A percentile compares a stretch with the other conserved stretches of the same genome.
Conservation (phyloP, 1,140 invertebrate genomes). For the Drosophila cardini region DNA sequence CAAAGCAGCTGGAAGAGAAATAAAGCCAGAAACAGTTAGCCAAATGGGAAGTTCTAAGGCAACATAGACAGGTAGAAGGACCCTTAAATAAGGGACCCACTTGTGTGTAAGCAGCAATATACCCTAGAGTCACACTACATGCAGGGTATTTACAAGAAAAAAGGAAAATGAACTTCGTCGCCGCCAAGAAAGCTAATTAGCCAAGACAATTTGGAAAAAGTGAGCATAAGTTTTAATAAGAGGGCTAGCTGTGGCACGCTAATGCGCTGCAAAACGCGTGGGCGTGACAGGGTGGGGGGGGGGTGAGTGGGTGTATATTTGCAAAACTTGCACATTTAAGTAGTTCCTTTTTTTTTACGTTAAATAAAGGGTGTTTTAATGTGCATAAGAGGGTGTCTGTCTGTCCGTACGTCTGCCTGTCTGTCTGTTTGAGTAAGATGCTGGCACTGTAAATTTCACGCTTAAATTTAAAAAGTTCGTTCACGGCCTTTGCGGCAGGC, state of each 20-base stretch:
- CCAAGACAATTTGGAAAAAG: conserved; percentile 66
- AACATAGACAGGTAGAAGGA: neutral
- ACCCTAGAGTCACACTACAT: neutral
- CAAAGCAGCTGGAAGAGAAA: neutral
- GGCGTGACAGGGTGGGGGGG: conserved; percentile 30
- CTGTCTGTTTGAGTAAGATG: conserved; percentile 4
- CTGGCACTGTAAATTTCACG: conserved; percentile 56
- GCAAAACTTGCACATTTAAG: conserved; percentile 60
- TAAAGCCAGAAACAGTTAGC: neutral
- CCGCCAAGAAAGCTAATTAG: conserved; percentile 67
- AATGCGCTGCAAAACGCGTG: conserved; percentile 34
- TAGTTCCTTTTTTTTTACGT: conserved; percentile 11
- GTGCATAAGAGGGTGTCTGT: neutral
- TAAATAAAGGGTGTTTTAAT: conserved; percentile 2
- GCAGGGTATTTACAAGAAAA: conserved; percentile 16
- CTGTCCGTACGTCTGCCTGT: neutral
- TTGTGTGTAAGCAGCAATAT: neutral
- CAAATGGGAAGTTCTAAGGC: neutral
- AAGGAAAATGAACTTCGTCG: conserved; percentile 13
- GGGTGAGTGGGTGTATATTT: too few relatives aligned
- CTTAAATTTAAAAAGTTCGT: conserved; percentile 80
- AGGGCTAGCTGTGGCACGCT: conserved; percentile 32
- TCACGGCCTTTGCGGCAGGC: conserved; percentile 21
- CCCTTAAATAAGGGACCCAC: too few relatives aligned
- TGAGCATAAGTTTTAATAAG: conserved; percentile 66